A percentile compares a stretch with the other conserved stretches of the same genome.
Conservation (phyloP, 2,113 vertebrate species). For the Siniperca knerii region DNA sequence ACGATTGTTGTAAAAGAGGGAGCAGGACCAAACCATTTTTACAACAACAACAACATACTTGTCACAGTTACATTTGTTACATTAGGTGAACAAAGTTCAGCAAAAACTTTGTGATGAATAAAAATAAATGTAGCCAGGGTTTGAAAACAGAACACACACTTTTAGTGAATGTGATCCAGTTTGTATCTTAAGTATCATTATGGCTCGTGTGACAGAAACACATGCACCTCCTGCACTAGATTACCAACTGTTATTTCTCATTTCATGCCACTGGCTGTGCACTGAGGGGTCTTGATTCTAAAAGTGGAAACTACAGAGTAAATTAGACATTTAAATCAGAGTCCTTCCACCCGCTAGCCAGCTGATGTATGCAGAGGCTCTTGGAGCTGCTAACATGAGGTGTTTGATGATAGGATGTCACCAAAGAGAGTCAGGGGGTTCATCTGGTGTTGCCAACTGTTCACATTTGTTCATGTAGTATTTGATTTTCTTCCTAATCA, state of each 20-base stretch:
- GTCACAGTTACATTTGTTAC: background rate
- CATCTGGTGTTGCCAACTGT: constrained; percentile 48
- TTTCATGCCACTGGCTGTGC: background rate
- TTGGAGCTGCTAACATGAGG: background rate
- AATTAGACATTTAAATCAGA: constrained; percentile 24
- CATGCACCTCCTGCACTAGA: background rate
- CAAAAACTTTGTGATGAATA: background rate
- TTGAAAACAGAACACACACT: too few species aligned
- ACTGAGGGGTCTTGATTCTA: background rate
- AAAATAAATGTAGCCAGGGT: background rate
- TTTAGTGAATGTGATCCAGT: background rate
- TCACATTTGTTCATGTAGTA: constrained; percentile 29
- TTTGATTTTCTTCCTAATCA: constrained; percentile 29
- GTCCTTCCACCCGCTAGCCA: constrained; percentile 18
- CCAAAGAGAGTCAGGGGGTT: background rate
- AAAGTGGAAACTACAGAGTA: constrained; percentile 16
- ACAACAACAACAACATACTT: background rate
- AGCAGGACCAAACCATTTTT: background rate
- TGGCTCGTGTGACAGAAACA: background rate
- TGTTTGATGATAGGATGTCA: constrained; percentile 27
- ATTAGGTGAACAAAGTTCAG: background rate
- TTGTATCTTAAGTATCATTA: background rate
- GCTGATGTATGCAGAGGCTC: background rate
- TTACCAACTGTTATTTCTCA: background rate
- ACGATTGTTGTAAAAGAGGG: background rate